Percentiles rank a stretch among this genome's conserved stretches.
Evolutionary conservation across 2,113 vertebrate genomes (phyloP).

Genomic region (Scophthalmus maximus): DNA sequence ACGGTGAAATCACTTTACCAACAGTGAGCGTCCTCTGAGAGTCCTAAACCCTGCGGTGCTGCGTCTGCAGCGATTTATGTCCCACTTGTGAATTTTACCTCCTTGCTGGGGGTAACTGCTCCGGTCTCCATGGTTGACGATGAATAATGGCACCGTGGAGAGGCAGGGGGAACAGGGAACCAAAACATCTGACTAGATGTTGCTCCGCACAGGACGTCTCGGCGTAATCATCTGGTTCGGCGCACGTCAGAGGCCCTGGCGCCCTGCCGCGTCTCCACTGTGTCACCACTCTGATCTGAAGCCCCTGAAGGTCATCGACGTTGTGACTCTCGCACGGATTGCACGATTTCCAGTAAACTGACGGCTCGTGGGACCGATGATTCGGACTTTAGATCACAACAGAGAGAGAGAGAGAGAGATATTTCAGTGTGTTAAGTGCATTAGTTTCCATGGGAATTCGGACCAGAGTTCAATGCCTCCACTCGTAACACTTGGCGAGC

Average conservation of each 20-base stretch:
- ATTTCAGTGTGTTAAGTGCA: not conserved
- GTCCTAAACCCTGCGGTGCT: conserved; percentile 1
- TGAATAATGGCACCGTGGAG: conserved; percentile 4
- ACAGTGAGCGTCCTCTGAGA: conserved; percentile 17
- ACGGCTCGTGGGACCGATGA: not conserved
- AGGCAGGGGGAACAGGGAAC: not conserved
- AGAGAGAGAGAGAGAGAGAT: not conserved
- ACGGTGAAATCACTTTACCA: conserved; percentile 7
- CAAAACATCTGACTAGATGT: conserved; percentile 21
- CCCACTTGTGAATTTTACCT: conserved; percentile 2
- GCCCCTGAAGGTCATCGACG: not conserved
- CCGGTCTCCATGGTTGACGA: not conserved
- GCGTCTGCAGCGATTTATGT: conserved; percentile 2
- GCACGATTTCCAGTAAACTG: not conserved
- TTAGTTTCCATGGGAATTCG: not conserved
- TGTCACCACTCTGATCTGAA: not conserved
- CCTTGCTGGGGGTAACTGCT: not conserved
- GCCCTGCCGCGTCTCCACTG: conserved; percentile 6
- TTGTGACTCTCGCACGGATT: not conserved
- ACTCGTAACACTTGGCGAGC: conserved; percentile 10
- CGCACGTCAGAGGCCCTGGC: not conserved
- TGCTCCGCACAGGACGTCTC: conserved; percentile 19
- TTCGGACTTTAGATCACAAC: not conserved
- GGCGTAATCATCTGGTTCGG: conserved; percentile 6
- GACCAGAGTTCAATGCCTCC: not conserved